Conservation (phyloP, 2,888 invertebrate genomes). For the Diadegma fenestrale region DNA sequence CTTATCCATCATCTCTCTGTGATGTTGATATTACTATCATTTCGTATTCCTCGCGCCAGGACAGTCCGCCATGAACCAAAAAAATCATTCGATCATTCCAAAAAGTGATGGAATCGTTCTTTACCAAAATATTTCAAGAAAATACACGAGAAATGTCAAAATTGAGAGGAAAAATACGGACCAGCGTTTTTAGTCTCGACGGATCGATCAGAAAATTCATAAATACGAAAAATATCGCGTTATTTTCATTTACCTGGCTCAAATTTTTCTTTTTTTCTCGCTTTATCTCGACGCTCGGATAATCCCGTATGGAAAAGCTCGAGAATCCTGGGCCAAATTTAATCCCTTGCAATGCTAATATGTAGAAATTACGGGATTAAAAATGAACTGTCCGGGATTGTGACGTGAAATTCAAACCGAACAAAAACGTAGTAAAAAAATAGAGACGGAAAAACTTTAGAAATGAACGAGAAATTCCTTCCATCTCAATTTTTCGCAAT, state of each 20-base stretch:
- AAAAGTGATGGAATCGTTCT: background rate
- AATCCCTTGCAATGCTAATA: background rate
- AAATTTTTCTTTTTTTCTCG: background rate
- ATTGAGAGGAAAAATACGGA: background rate
- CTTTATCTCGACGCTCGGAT: background rate
- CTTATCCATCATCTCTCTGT: background rate
- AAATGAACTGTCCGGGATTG: background rate
- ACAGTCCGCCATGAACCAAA: constrained; percentile 5
- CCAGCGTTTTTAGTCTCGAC: background rate
- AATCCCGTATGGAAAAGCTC: background rate
- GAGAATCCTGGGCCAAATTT: background rate
- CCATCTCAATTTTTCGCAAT: background rate
- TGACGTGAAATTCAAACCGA: background rate
- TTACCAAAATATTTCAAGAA: background rate
- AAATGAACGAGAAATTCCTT: background rate
- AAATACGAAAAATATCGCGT: background rate
- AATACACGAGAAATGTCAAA: background rate
- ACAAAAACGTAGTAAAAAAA: background rate
- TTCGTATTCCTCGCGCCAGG: background rate
- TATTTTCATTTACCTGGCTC: background rate
- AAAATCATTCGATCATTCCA: background rate
- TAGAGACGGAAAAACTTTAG: background rate
- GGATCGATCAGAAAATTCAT: background rate
- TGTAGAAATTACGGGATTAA: background rate
- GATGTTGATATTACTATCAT: background rate